phyloP scores from a whole-genome alignment of 2,888 invertebrate genomes.

The Sepiola atlantica region DNA sequence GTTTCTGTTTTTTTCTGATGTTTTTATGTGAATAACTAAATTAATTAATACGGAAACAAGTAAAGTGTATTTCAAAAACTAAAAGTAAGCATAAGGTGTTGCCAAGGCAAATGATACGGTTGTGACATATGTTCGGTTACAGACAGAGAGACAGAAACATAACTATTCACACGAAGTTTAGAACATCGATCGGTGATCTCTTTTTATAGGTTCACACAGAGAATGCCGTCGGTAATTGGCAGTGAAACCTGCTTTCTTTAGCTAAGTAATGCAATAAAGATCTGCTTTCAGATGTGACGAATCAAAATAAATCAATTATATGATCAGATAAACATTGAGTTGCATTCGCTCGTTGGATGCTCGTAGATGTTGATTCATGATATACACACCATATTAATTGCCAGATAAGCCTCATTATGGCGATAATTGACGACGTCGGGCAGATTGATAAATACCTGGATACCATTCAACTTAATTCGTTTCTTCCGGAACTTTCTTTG shows the following conservation, averaged over 20 bases:
- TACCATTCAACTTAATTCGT: not conserved
- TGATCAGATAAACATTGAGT: not conserved
- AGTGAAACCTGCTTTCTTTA: not conserved
- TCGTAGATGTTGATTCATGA: not conserved
- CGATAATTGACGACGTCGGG: not conserved
- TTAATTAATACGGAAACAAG: too few species aligned
- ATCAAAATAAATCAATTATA: constrained; percentile 20
- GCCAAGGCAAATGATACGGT: too few species aligned
- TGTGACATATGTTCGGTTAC: too few species aligned
- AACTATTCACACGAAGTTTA: too few species aligned
- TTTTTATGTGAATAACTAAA: too few species aligned
- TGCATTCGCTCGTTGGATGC: not conserved
- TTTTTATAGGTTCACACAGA: not conserved
- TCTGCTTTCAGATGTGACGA: not conserved
- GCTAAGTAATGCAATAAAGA: not conserved
- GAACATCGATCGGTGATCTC: not conserved
- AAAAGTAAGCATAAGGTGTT: too few species aligned
- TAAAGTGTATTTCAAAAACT: too few species aligned
- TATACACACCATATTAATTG: not conserved
- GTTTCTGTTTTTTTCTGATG: too few species aligned
- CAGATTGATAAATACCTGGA: constrained; percentile 15
- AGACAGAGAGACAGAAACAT: too few species aligned
- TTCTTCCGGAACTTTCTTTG: not conserved
- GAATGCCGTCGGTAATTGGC: not conserved
- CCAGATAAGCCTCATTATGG: not conserved